Conservation (phyloP, 2,888 invertebrate genomes). For the Mayetiola destructor region DNA sequence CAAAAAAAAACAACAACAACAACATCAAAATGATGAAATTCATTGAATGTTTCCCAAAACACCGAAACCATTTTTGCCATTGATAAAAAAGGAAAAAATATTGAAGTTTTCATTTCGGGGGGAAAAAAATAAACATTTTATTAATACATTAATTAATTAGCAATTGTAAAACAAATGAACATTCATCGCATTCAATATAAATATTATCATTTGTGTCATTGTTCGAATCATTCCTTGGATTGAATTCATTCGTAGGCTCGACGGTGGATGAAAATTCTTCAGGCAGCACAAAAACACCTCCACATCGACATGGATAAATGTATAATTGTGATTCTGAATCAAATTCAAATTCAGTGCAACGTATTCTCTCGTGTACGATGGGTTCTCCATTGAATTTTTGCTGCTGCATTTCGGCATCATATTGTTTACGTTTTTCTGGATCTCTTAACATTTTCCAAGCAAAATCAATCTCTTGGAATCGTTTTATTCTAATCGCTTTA, state of each 20-base stretch:
- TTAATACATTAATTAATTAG: background rate
- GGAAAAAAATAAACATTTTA: background rate
- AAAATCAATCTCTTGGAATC: conserved; percentile 44
- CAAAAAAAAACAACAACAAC: too few relatives aligned
- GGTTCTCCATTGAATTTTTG: conserved; percentile 41
- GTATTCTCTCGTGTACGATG: conserved; percentile 46
- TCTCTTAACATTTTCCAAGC: conserved; percentile 59
- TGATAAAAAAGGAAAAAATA: too few relatives aligned
- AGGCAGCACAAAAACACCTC: conserved; percentile 38
- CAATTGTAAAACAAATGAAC: conserved; percentile 49
- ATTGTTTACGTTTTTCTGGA: conserved; percentile 43
- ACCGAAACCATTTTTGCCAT: too few relatives aligned
- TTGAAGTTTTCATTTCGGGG: too few relatives aligned
- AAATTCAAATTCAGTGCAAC: conserved; percentile 36
- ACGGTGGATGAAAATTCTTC: conserved; percentile 16
- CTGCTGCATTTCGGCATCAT: conserved; percentile 47
- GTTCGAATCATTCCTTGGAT: background rate
- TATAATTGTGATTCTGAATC: conserved; percentile 31
- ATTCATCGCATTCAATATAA: conserved; percentile 53
- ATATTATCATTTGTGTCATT: conserved; percentile 24
- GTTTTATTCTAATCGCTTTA: too few relatives aligned
- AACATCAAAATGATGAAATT: too few relatives aligned
- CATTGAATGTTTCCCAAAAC: too few relatives aligned
- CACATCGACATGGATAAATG: conserved; percentile 54
- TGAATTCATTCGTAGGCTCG: background rate